Evolutionary conservation across 2,797 vertebrate genomes (phyloP), one percentile per base, ranked within the genome.

Genomic region (Cirrhinus mrigala): DNA sequence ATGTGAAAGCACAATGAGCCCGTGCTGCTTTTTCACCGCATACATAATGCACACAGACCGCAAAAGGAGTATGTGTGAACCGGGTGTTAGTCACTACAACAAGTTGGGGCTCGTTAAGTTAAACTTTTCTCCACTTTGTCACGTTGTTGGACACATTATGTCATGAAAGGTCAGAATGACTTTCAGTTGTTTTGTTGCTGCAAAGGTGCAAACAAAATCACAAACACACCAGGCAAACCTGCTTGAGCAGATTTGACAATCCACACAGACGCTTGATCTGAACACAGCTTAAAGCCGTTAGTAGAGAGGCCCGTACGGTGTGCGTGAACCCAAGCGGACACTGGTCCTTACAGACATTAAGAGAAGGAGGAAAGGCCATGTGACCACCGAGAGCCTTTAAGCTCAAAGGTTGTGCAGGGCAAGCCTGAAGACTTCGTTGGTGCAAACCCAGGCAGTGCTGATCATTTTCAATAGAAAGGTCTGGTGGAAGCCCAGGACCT

Each of bases 371-470:
- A 88, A 87, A 80, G 88, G 77, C 91, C 90, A 91, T 76, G 90
- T 89, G 91, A 91, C 87, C 87, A 91, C 79, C n/a, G 33, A 90
- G 11, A 84, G 82, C 64, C 88, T 85, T 87, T 85, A 92, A 71
- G 86, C 89, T 92, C 93, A 95, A 80, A 94, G 62, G 92, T 95
- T 95, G 94, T 95, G 94, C 62, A 96, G 94, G 44, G 94, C 91
- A 92, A 95, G 95, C 92, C 95, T 95, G 94, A 96, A 95, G 94
- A 95, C 92, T 90, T 96, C 93, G 10, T 95, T 96, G 93, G 94
- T 95, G 92, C 94, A 95, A 79, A 95, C 94, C 94, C 94, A 95
- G 76, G 92, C 93, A 93, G 89, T 94, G 90, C 91, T 93, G 75
- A 92, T 91, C 88, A 77, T 91, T 95, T 94, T 95, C 93, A 96